Conservation (phyloP, 2,113 vertebrate genomes). For the Tychaedon coryphoeus region DNA sequence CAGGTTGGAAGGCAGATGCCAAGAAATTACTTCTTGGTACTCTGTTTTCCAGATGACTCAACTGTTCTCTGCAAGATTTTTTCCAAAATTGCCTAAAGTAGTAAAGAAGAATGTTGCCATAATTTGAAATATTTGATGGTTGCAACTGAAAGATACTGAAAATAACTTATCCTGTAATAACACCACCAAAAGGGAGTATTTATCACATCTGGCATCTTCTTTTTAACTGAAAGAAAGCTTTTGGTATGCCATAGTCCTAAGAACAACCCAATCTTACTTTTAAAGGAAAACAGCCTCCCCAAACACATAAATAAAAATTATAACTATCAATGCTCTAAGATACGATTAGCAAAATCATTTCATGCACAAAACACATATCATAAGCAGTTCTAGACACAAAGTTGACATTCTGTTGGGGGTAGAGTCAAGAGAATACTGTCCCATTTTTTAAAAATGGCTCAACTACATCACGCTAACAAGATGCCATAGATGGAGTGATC, state of each 20-base stretch:
- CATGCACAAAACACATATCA: not conserved
- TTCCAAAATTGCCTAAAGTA: slow-evolving; percentile 56
- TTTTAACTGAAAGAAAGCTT: slow-evolving; percentile 11
- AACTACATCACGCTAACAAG: not conserved
- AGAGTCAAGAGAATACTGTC: not conserved
- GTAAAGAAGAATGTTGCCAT: slow-evolving; percentile 13
- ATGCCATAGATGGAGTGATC: not conserved
- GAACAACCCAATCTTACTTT: not conserved
- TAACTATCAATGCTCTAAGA: not conserved
- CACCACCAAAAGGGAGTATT: not conserved
- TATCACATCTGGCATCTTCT: not conserved
- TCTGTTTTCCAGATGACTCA: slow-evolving; percentile 54
- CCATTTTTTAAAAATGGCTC: not conserved
- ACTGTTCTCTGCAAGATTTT: slow-evolving; percentile 40
- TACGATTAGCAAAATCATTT: not conserved
- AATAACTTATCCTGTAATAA: not conserved
- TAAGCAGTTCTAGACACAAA: not conserved
- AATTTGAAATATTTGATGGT: slow-evolving; percentile 20
- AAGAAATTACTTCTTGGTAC: slow-evolving; percentile 59
- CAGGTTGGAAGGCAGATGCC: slow-evolving; percentile 58
- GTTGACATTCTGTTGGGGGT: not conserved
- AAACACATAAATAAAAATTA: not conserved
- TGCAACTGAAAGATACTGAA: not conserved
- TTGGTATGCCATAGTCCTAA: not conserved
- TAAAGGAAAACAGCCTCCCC: not conserved